Evolutionary conservation across 2,888 invertebrate species (phyloP), one percentile per base, ranked within the genome.

Genomic region (Gandaritis pyraliata): DNA sequence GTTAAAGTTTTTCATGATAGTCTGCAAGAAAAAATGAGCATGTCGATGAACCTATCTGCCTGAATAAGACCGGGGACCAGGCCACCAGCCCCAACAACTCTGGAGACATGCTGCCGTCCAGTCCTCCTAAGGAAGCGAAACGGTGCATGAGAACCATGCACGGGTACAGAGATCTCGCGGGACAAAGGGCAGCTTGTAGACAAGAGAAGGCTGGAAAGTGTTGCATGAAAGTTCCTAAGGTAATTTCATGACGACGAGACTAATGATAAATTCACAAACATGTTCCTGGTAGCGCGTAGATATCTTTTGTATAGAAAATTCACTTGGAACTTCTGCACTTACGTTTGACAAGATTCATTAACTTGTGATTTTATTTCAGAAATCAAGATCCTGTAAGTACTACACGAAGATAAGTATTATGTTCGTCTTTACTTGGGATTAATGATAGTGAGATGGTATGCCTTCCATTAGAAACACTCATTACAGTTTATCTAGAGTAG

Each of bases 341-440:
- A 30, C 8, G 8, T 33, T 33, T 33, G 33, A 33, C 33, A 33
- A 29, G 29, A 29, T 6, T 29, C 2, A 29, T 29, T 4, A 29
- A 33, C 10, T 33, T 33, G 23, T 61, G n/a, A 46, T 8, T 63
- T 71, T 43, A 55, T 82, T 78, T 30, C 84, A 85, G 83, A 84
- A 80, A 76, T 68, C 78, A 16, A 72, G 77, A 58, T 65, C 80
- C 60, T 69, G 85, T 85, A 72, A 82, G 83, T 81, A 45, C 45
- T 33, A 33, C 33, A 10, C 10, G 6, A 8, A 33, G 10, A 23
- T 23, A 6, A 23, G 23, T 23, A 23, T 1, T 23, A 2, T 6
- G 23, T 5, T 23, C 23, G 2, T 2, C 23, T 23, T 23, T 23
- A 3, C 2, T 5, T 23, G 6, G 23, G 6, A 6, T 5, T 23